Evolutionary conservation across 53 echinoderm and acorn worm genomes (phyloP).

Genomic region (Paelopatides confundens): DNA sequence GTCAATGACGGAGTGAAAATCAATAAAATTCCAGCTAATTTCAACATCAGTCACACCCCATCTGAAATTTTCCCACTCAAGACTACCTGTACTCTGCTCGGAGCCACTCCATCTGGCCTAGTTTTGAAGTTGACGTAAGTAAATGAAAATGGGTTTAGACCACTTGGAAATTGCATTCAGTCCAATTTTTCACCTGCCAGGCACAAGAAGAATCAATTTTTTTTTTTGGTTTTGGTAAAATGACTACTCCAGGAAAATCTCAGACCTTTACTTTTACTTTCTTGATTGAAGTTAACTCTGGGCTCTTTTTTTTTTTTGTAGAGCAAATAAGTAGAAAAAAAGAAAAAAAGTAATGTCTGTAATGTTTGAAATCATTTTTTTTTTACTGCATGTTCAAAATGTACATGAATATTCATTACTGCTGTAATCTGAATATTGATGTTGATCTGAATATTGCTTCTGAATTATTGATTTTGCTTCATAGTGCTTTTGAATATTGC

Average conservation of each 20-base stretch:
- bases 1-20: not conserved
- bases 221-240: not conserved
- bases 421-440: no score
- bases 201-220: not conserved
- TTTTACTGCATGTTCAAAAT: no score
- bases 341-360: no score
- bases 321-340: no score
- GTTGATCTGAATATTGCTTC: no score
- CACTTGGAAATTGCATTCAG: not conserved
- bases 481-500: no score
- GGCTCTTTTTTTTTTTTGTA: no score
- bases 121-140: not conserved
- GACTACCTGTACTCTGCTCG: not conserved
- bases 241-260: not conserved
- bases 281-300: no score
- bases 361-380: no score
- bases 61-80: not conserved
- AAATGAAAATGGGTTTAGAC: conserved; percentile 8
- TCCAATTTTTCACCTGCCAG: conserved; percentile 8
- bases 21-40: not conserved
- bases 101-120: not conserved
- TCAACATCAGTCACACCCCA: not conserved
- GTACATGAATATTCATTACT: no score
- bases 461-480: no score
- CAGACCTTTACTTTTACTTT: no score